Base-by-base conservation (phyloP, 2,888 invertebrate species). In the Prosopocoilus inquinatus region DNA sequence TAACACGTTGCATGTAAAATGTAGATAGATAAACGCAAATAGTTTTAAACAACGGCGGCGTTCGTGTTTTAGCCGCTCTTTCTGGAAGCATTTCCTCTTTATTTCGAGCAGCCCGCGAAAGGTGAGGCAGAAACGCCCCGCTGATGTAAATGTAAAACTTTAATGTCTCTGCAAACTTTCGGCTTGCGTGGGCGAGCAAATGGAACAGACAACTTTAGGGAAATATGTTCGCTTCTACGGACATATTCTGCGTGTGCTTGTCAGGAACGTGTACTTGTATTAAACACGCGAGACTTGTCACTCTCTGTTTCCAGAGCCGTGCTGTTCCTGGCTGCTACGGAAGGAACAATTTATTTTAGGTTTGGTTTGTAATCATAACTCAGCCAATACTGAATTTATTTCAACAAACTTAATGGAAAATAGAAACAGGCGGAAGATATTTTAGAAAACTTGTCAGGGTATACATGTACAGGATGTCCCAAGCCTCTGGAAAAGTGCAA, bases 131-230 rank as follows among this genome's bases (percentile, higher is more conserved):
- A 41, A 41, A 41, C 41, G 16, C 41, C 41, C 1, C 9, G 16
- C 41, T n/a, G 41, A 41, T 41, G 15, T 41, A 41, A 41, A 41
- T 41, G 41, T 41, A 41, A 41, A 41, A 41, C 15, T 41, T 41
- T 41, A 41, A 41, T 41, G 41, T 41, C 41, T 41, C 41, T 13
- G 41, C 41, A 16, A 41, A 41, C 13, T 41, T 41, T 41, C 41
- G 16, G n/a, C 41, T 41, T 41, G 41, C 41, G 41, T 41, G 41
- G 41, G 15, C 16, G 41, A 41, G 16, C 41, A 41, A 41, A 41
- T 41, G 41, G 11, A 41, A 41, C 41, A 16, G 41, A 9, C 41
- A 41, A 41, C 41, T 41, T 41, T 7, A 41, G 12, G 15, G 41
- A 41, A 41, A 41, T 11, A 9, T 15, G 41, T 41, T 41, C 9